Percentiles rank a stretch among this genome's conserved stretches.
Conservation (phyloP, 1,140 invertebrate species). For the Stenopsyche tienmushanensis region DNA sequence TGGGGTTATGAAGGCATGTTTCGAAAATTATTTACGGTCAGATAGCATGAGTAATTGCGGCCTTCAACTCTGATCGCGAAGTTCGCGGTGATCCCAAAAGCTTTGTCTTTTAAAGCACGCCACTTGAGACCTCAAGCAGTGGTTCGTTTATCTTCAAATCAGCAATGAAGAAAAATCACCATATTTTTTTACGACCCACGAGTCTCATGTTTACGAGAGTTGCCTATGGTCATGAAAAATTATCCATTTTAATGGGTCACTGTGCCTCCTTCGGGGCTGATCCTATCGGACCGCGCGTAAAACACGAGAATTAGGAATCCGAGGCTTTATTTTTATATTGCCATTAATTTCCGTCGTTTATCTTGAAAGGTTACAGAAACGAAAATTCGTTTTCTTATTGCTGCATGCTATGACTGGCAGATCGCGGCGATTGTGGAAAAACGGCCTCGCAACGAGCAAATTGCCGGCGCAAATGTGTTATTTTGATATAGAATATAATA, state of each 20-base stretch:
- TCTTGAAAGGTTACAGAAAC: neutral
- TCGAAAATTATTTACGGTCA: constrained; percentile 9
- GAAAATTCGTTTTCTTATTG: constrained; percentile 18
- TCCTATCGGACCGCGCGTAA: constrained; percentile 16
- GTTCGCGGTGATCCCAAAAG: neutral
- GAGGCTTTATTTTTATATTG: neutral
- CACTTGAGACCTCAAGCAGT: neutral
- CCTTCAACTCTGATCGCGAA: constrained; percentile 19
- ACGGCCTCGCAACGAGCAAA: neutral
- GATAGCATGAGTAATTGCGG: neutral
- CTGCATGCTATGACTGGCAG: constrained; percentile 1
- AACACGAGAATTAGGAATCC: constrained; percentile 16
- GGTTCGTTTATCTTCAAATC: neutral
- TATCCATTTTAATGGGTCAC: constrained; percentile 4
- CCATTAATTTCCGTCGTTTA: neutral
- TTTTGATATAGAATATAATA: neutral
- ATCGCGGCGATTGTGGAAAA: neutral
- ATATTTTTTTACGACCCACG: neutral
- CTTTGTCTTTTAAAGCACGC: neutral
- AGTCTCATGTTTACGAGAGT: neutral
- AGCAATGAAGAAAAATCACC: constrained; percentile 13
- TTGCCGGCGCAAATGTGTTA: neutral
- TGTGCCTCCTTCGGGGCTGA: constrained; percentile 1
- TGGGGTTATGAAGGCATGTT: neutral
- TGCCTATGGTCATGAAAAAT: constrained; percentile 12